Evolutionary conservation across 2,888 invertebrate genomes (phyloP), one percentile per base, ranked within the genome.

Genomic region (Trissolcus brochymenae): DNA sequence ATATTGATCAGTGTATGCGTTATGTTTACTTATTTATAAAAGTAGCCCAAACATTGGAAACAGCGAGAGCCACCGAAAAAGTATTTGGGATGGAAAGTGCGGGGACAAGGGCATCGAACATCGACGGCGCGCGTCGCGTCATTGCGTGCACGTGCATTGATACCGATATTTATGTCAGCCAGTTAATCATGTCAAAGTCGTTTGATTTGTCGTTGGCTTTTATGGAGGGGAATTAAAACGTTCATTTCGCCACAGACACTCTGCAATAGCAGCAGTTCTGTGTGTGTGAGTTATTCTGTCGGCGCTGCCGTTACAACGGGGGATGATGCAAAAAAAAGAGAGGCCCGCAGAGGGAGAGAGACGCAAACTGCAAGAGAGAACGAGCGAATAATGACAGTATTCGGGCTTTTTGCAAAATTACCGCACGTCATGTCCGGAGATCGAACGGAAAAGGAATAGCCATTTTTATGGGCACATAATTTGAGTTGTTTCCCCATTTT

Each of bases 131-230:
- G 84, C 82, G 84, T 83, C 85, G 85, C 84, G 86, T 86, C 87
- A 87, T 85, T 87, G 87, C 85, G 84, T 85, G 85, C 85, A 85
- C 86, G 85, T 84, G 86, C 86, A 88, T 88, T 88, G 88, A 89
- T 88, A 87, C 85, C 86, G 85, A 88, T 88, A 88, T 88, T 88
- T 87, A 87, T 87, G 87, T 84, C 82, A 84, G 83, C 84, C 88
- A 88, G 87, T 89, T 88, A 88, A 88, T 89, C 88, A 88, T 87
- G 88, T 88, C 88, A 86, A 84, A 85, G 85, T 85, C 84, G 85
- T 87, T 88, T 89, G 87, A 88, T 89, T 89, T 88, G 88, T 88
- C 87, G 88, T 87, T 85, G 87, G 87, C 87, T 87, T 88, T 88
- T 88, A 87, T 87, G 86, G 85, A 85, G 87, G 87, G 86, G 87